phyloP scores from a whole-genome alignment of 2,797 vertebrate species.

The Myiotriccus ornatus region DNA sequence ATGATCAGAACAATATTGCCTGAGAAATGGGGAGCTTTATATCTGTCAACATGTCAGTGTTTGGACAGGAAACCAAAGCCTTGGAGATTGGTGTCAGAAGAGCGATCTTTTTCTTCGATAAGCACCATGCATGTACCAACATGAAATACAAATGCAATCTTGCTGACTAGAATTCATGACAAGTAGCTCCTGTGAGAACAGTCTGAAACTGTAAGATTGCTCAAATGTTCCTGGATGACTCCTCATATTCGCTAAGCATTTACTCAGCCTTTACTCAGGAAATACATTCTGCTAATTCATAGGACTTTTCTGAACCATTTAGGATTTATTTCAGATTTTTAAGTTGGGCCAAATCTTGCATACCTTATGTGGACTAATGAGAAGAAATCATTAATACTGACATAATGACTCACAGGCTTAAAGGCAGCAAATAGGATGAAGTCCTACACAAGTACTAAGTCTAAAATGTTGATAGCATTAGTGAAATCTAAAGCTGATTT shows the following conservation, averaged over 20 bases:
- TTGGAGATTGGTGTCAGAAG: constrained; percentile 56
- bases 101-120: constrained; percentile 56
- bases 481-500: neutral
- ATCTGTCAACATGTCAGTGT: constrained; percentile 51
- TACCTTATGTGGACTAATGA: neutral
- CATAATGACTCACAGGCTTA: neutral
- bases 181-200: constrained; percentile 53
- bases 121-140: constrained; percentile 48
- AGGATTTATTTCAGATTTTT: neutral
- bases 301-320: neutral
- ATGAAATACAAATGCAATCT: constrained; percentile 49
- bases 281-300: neutral
- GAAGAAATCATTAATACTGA: neutral
- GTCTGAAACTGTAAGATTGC: neutral
- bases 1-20: constrained; percentile 60
- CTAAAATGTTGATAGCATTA: neutral
- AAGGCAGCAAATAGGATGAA: neutral
- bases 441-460: neutral
- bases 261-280: neutral
- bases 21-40: constrained; percentile 53
- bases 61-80: constrained; percentile 60
- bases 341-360: neutral
- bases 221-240: constrained; percentile 6
- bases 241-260: neutral
- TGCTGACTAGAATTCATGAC: constrained; percentile 47